Evolutionary conservation across 2,888 invertebrate species (phyloP).

Genomic region (Plagiodera versicolora): DNA sequence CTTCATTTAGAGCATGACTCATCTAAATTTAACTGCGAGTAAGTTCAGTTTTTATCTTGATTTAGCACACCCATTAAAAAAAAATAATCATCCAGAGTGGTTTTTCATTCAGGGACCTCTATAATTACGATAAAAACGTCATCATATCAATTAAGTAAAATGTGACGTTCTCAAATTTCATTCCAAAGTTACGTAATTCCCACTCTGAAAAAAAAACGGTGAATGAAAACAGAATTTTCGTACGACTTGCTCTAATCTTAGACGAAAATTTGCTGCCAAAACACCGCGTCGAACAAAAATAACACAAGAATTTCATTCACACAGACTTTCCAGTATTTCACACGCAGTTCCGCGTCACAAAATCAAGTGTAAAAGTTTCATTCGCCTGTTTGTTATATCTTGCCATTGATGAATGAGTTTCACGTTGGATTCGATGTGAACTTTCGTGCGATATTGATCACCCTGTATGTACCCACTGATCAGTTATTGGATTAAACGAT

Average conservation of each 20-base stretch:
- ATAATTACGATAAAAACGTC: background rate
- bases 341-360: no score
- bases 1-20: no score
- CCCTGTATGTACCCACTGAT: no score
- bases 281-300: background rate
- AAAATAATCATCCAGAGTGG: slow-evolving; percentile 4
- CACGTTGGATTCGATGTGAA: no score
- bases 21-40: background rate
- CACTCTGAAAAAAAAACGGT: background rate
- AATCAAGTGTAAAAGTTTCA: no score
- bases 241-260: background rate
- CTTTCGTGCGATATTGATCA: no score
- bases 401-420: no score
- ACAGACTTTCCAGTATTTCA: background rate
- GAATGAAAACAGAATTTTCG: background rate
- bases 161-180: no score
- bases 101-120: background rate
- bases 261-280: background rate
- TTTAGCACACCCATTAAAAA: slow-evolving; percentile 1
- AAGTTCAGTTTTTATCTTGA: background rate
- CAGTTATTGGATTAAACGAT: background rate
- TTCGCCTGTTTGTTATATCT: no score
- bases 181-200: no score
- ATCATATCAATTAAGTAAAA: no score
- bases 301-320: background rate